phyloP scores from a whole-genome alignment of 2,888 invertebrate species.

The Heliconius erato region DNA sequence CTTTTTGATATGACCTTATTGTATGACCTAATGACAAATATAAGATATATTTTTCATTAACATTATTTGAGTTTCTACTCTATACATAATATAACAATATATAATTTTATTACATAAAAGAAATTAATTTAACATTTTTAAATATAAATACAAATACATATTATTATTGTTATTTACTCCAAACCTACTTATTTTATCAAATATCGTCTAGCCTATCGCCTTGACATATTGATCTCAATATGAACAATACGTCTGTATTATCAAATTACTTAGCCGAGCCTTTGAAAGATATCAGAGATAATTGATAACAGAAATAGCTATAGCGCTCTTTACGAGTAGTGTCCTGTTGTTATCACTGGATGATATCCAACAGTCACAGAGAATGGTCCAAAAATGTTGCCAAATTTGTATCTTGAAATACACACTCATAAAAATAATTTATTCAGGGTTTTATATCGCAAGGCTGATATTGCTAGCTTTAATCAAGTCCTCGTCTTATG shows the following conservation, averaged over 20 bases:
- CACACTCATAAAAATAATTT: conserved; percentile 42
- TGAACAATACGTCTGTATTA: not conserved
- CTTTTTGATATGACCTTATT: too few relatives aligned
- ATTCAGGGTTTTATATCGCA: conserved; percentile 32
- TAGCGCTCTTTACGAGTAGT: conserved; percentile 36
- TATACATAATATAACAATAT: too few relatives aligned
- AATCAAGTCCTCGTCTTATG: conserved; percentile 14
- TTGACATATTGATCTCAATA: conserved; percentile 8
- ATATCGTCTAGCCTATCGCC: not conserved
- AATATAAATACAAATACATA: too few relatives aligned
- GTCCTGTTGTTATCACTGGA: conserved; percentile 47
- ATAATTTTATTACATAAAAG: too few relatives aligned
- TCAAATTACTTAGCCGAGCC: conserved; percentile 25
- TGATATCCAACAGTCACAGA: conserved; percentile 45
- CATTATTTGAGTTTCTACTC: not conserved
- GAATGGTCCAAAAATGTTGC: conserved; percentile 43
- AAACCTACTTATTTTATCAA: not conserved
- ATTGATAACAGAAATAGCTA: conserved; percentile 42
- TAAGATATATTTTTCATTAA: not conserved
- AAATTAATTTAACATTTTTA: too few relatives aligned
- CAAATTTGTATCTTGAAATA: conserved; percentile 45
- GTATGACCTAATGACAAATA: not conserved
- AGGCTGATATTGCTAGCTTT: conserved; percentile 19
- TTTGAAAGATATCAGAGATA: conserved; percentile 30
- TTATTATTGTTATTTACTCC: not conserved